Percentiles rank a stretch among this genome's conserved stretches.
Evolutionary conservation across 2,888 invertebrate genomes (phyloP).

Genomic region (Melieria omissa): DNA sequence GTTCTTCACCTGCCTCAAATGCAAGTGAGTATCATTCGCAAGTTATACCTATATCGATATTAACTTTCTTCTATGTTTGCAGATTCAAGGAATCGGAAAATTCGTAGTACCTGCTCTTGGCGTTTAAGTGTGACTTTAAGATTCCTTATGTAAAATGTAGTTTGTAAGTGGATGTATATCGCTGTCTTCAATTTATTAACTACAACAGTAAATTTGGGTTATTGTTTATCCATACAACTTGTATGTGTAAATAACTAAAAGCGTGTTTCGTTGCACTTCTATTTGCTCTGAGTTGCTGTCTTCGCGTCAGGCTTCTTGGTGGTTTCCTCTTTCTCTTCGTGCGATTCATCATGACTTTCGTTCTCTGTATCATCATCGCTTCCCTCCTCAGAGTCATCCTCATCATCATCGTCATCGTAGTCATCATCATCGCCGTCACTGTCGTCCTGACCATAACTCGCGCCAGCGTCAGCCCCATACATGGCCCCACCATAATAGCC

Average conservation of each 20-base stretch:
- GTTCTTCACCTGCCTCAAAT: slow-evolving; percentile 95
- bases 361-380: slow-evolving; percentile 50
- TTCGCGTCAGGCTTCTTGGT: no score
- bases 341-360: slow-evolving; percentile 49
- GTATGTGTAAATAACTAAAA: no score
- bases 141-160: not conserved
- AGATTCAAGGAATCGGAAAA: slow-evolving; percentile 65
- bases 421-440: slow-evolving; percentile 67
- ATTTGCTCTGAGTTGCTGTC: no score
- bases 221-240: no score
- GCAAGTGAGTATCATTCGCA: slow-evolving; percentile 67
- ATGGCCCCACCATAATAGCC: slow-evolving; percentile 45
- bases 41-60: not conserved
- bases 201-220: no score
- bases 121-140: not conserved
- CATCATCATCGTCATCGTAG: slow-evolving; percentile 65
- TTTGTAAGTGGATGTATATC: not conserved
- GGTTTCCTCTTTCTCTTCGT: slow-evolving; percentile 39
- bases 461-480: slow-evolving; percentile 41
- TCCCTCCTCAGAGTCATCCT: slow-evolving; percentile 53
- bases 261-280: no score
- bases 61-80: slow-evolving; percentile 38
- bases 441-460: slow-evolving; percentile 39
- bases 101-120: slow-evolving; percentile 50
- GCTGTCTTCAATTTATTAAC: no score